phyloP scores from a whole-genome alignment of 2,888 invertebrate species.

The Chrysina gloriosa region DNA sequence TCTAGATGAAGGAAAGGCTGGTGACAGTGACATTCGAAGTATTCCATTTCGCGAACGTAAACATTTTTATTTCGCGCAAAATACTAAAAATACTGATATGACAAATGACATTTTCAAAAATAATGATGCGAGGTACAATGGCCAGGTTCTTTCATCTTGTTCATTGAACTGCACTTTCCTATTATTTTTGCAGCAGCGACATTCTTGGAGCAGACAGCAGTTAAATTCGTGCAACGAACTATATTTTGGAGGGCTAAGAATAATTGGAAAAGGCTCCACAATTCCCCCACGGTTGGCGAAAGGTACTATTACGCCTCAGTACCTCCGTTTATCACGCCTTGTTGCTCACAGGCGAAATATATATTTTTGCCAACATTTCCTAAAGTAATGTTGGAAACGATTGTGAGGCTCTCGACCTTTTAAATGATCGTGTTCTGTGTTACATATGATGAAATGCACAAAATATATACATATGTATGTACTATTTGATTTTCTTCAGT shows the following conservation, averaged over 20 bases:
- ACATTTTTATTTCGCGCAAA: constrained; percentile 47
- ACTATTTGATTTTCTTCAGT: too few species aligned
- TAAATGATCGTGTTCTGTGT: neutral
- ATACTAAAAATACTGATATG: constrained; percentile 49
- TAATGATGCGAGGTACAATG: constrained; percentile 45
- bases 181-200: constrained; percentile 51
- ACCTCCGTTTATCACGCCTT: neutral
- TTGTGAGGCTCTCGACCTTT: neutral
- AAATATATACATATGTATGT: too few species aligned
- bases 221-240: constrained; percentile 48
- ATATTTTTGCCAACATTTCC: neutral
- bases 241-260: constrained; percentile 48
- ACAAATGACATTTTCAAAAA: constrained; percentile 50
- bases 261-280: constrained; percentile 32
- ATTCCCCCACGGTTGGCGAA: constrained; percentile 43
- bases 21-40: constrained; percentile 19
- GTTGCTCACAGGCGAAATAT: neutral
- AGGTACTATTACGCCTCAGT: constrained; percentile 3
- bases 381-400: neutral
- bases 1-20: neutral
- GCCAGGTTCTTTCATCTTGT: constrained; percentile 50
- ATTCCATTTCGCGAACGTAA: constrained; percentile 35
- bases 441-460: too few species aligned
- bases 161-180: constrained; percentile 53
- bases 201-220: constrained; percentile 49